phyloP scores from a whole-genome alignment of 30 jellyfish, hydroid and myxozoan genomes.

The Turritopsis dohrnii region DNA sequence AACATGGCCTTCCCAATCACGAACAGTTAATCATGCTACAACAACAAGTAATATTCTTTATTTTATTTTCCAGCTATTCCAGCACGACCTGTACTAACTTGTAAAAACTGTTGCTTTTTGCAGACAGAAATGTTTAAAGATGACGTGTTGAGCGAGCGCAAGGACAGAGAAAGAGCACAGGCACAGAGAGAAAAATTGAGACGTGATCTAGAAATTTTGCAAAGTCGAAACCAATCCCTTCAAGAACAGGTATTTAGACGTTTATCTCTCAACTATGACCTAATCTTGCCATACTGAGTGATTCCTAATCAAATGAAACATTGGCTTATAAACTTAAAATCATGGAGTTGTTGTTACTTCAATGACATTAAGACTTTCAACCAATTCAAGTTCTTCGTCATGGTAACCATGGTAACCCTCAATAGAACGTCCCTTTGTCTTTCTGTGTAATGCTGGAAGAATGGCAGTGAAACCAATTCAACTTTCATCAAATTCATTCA shows the following conservation, averaged over 20 bases:
- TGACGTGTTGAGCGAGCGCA: slow-evolving; percentile 86
- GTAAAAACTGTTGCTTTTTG: neutral
- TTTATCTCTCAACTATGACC: neutral
- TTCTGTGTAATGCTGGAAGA: too few relatives aligned
- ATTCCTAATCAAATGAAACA: neutral
- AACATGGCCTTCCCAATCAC: slow-evolving; percentile 95
- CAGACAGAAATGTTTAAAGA: slow-evolving; percentile 94
- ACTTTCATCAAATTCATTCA: neutral
- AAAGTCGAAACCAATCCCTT: slow-evolving; percentile 76
- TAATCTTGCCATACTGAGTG: neutral
- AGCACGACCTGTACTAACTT: neutral
- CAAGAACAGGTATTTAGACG: slow-evolving; percentile 80
- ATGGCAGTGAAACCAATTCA: neutral
- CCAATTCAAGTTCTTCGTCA: too few relatives aligned
- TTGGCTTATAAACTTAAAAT: neutral
- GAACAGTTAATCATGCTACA: slow-evolving; percentile 87
- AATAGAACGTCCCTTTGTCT: too few relatives aligned
- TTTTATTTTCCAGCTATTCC: too few relatives aligned
- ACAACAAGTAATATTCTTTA: slow-evolving; percentile 92
- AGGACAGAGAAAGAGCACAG: slow-evolving; percentile 92
- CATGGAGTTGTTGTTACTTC: too few relatives aligned
- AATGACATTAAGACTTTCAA: too few relatives aligned
- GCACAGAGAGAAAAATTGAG: slow-evolving; percentile 97
- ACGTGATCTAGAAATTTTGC: slow-evolving; percentile 81
- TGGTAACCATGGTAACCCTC: too few relatives aligned